Percentiles rank a stretch among this genome's conserved stretches.
Evolutionary conservation across 2,797 vertebrate species (phyloP).

Genomic region (Crotalus adamanteus): DNA sequence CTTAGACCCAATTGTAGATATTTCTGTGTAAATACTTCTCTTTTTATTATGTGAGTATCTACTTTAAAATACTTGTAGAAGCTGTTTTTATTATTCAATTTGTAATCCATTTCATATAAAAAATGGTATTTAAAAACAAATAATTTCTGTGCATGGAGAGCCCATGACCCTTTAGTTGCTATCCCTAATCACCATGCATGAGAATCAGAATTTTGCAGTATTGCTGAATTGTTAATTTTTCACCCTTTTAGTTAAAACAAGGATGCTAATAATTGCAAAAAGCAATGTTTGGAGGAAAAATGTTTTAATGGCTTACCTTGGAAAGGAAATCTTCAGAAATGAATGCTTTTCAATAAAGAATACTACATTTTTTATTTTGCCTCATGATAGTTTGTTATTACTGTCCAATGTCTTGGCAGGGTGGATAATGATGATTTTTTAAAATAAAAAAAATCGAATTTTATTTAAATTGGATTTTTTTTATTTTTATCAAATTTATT

Average conservation of each 20-base stretch:
- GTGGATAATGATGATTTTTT: too few species aligned
- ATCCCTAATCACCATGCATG: not conserved
- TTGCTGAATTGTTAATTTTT: not conserved
- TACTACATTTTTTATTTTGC: not conserved
- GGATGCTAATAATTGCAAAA: conserved; percentile 11
- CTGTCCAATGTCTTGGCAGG: rapidly evolving
- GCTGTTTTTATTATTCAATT: conserved; percentile 10
- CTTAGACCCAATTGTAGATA: conserved; percentile 70
- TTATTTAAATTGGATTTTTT: too few species aligned
- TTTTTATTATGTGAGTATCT: conserved; percentile 33
- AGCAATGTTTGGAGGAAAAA: conserved; percentile 11
- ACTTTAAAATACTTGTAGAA: conserved; percentile 35
- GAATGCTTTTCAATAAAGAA: conserved; percentile 49
- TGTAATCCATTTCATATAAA: not conserved
- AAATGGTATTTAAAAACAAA: conserved; percentile 34
- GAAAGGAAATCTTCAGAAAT: conserved; percentile 29
- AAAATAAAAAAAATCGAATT: too few species aligned
- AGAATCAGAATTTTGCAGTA: not conserved
- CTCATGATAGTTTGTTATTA: rapidly evolving
- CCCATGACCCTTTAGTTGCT: not conserved
- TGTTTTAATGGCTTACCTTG: conserved; percentile 32
- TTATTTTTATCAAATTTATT: too few species aligned
- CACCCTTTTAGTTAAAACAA: not conserved
- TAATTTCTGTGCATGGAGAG: not conserved
- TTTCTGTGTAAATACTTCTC: conserved; percentile 73